Percentiles rank a stretch among this genome's conserved stretches.
Evolutionary conservation across 2,113 vertebrate species (phyloP).

Genomic region (Nerophis ophidion): DNA sequence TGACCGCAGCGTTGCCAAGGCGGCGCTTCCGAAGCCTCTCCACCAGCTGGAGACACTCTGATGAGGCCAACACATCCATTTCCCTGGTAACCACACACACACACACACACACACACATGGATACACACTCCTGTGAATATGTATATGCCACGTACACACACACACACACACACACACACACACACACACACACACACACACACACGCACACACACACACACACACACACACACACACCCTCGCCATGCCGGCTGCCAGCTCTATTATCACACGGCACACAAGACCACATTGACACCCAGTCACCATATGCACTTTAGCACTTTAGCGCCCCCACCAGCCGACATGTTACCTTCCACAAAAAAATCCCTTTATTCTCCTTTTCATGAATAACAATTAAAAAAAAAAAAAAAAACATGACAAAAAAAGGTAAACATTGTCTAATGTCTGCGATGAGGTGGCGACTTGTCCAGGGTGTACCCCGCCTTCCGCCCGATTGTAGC

Average conservation of each 20-base stretch:
- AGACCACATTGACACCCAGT: slow-evolving; percentile 57
- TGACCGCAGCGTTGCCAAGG: slow-evolving; percentile 76
- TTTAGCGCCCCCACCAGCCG: slow-evolving; percentile 1
- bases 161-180: slow-evolving; percentile 24
- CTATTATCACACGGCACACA: slow-evolving; percentile 65
- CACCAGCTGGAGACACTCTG: slow-evolving; percentile 79
- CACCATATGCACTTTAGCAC: slow-evolving; percentile 52
- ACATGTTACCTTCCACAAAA: too few relatives aligned
- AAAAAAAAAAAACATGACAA: too few relatives aligned
- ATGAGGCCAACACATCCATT: slow-evolving; percentile 79
- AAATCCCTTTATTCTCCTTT: too few relatives aligned
- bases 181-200: slow-evolving; percentile 51
- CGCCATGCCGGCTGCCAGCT: slow-evolving; percentile 55
- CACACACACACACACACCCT: slow-evolving; percentile 23
- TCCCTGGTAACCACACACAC: slow-evolving; percentile 72
- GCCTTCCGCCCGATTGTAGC: too few relatives aligned
- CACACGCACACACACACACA: slow-evolving; percentile 46
- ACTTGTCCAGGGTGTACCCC: too few relatives aligned
- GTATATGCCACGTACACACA: slow-evolving; percentile 42
- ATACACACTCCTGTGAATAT: slow-evolving; percentile 45
- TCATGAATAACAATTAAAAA: too few relatives aligned
- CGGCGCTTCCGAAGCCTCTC: slow-evolving; percentile 72
- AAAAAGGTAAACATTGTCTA: too few relatives aligned
- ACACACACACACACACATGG: slow-evolving; percentile 55
- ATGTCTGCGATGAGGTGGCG: too few relatives aligned